Evolutionary conservation across 2,888 invertebrate species (phyloP).

Genomic region (Celastrina argiolus): DNA sequence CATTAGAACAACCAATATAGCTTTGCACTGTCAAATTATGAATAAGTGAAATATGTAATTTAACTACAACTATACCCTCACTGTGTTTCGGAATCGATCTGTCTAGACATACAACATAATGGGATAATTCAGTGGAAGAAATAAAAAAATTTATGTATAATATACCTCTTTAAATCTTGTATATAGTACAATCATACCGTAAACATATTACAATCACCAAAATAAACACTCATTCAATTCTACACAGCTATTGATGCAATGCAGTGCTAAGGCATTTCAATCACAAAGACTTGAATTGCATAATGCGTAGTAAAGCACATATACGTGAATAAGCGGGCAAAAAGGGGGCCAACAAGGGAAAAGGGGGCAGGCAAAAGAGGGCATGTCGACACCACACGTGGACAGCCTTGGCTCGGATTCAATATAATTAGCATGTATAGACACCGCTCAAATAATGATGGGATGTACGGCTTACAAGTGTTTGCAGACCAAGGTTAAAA

Average conservation of each 20-base stretch:
- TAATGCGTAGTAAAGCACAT: neutral
- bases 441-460: slow-evolving; percentile 21
- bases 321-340: neutral
- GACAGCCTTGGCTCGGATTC: slow-evolving; percentile 39
- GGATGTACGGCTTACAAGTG: slow-evolving; percentile 25
- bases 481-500: neutral
- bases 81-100: no score
- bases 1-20: neutral
- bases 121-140: no score
- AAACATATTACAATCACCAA: no score
- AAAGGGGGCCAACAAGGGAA: slow-evolving; percentile 6
- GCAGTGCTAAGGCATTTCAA: neutral
- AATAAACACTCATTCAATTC: no score
- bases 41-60: no score
- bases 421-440: slow-evolving; percentile 30
- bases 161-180: no score
- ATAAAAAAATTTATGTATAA: no score
- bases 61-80: no score
- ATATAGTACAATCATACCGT: no score
- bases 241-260: no score
- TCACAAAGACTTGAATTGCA: neutral
- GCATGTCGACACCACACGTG: slow-evolving; percentile 36
- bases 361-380: neutral
- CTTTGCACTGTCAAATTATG: no score
- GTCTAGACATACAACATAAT: no score